Evolutionary conservation across 2,797 vertebrate genomes (phyloP).

Genomic region (Pantherophis alleghaniensis): DNA sequence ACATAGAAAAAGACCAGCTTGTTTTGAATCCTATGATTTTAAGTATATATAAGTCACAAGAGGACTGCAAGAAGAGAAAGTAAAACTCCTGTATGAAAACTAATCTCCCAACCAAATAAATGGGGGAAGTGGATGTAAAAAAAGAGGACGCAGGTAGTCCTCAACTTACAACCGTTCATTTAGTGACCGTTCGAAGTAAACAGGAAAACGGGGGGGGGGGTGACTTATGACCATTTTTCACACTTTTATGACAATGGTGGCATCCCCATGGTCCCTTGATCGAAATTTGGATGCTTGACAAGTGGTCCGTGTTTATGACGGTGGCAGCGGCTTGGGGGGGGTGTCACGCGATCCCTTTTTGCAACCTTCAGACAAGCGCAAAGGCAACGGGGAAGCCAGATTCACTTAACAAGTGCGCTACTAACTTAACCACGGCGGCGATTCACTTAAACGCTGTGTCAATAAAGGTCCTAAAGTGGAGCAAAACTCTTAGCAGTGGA

Average conservation of each 20-base stretch:
- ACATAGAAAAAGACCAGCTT: neutral
- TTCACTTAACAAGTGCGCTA: neutral
- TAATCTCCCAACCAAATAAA: neutral
- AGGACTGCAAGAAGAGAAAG: neutral
- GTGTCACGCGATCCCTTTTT: neutral
- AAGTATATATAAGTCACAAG: neutral
- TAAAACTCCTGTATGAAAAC: neutral
- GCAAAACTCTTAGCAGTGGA: neutral
- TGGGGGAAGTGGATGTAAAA: neutral
- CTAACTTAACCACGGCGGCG: neutral
- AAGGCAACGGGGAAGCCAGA: neutral
- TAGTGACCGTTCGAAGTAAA: neutral
- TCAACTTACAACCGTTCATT: neutral
- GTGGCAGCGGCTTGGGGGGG: fast-evolving
- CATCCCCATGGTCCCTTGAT: neutral
- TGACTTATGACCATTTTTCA: neutral
- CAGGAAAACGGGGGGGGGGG: neutral
- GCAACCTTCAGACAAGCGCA: neutral
- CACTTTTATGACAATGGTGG: neutral
- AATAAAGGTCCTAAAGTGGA: neutral
- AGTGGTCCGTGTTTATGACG: neutral
- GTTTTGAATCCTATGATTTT: neutral
- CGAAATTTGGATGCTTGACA: neutral
- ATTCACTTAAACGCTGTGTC: neutral
- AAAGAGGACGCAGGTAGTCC: neutral